Base-by-base conservation (phyloP, 35 echinoderm and acorn worm species). In the Apostichopus japonicus region DNA sequence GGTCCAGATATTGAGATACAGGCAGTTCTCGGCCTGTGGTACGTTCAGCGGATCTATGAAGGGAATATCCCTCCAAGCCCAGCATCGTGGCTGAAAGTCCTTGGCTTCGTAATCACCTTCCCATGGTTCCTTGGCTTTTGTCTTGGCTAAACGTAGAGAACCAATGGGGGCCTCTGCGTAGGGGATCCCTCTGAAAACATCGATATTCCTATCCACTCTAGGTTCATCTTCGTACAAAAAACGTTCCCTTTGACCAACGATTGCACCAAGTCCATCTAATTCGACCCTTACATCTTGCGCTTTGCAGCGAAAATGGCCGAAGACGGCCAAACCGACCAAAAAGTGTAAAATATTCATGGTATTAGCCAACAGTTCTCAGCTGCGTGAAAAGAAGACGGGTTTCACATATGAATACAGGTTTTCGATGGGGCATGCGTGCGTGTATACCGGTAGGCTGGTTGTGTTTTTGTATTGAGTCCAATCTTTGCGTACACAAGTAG, bases 121-220 rank as follows among this genome's bases (percentile, higher is more conserved):
- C 93, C 93, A 96, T 65, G 84, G 90, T 23, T 71, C 19, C 62
- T 91, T 94, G 19, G 93, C 61, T 72, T 80, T 79, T 4, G 97
- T 93, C 67, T 95, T 95, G 5, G 77, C 65, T 24, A 98, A 93
- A 11, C 94, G 94, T 72, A 94, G 80, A 15, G 72, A 21, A 1
- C 95, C 97, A 0, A 72, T 84, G 1, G 97, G 97, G 2, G 97
- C 90, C 77, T 98, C 97, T 9, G 97, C 94, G 87, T 94, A 98
- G 8, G 97, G 93, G 4, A 98, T 87, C 27, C 97, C 95, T 27
- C 88, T 58, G 79, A 86, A 98, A 53, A 94, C 90, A 77, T 98
- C 90, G 11, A 98, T 76, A 16, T 87, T 23, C 54, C 73, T 16
- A 44, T 90, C 27, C 78, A 77, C 27, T 9, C 23, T 16, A 0